Evolutionary conservation across 2,797 vertebrate species (phyloP), one percentile per base, ranked within the genome.

Genomic region (Sebastes goodei): DNA sequence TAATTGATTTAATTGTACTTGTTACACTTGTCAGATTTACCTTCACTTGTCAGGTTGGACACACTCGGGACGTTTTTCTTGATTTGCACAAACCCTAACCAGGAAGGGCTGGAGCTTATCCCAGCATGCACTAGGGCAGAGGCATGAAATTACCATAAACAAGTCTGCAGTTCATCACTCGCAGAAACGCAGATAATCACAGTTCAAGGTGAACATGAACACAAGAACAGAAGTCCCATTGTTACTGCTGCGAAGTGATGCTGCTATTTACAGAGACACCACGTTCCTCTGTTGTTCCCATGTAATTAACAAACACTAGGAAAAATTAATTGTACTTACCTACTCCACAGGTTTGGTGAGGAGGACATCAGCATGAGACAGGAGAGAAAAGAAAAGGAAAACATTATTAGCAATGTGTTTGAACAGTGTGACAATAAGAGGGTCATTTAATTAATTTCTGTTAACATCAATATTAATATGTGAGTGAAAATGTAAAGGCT

Each of bases 311-410:
- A 74, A 20, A 70, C 57, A 14, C 12, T 2, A 9, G 79, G 29
- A 38, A 35, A 11, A 85, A 72, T 67, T 14, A 60, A 71, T 69
- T 70, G 76, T 70, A 93, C 94, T 95, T 88, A 95, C 95, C 94
- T 95, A 52, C 57, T 74, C 49, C 71, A 71, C 6, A 55, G 64
- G 53, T 49, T 59, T 1, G 21, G 25, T 55, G 55, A 35, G 29
- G 25, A 53, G 14, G 62, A 66, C 56, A 71, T 55, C 75, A 73
- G 68, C 59, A 73, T n/a, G 68, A 68, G 30, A 59, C 32, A 52
- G 30, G 68, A 30, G 35, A 66, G 21, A 68, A 60, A 23, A 33
- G 25, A 52, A 49, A 21, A 66, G 2, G 57, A 76, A 46, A 67
- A 27, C 53, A 57, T 61, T 1, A 52, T 77, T 23, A 75, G 68